Evolutionary conservation across 2,888 invertebrate genomes (phyloP).

Genomic region (Sympetrum striolatum): DNA sequence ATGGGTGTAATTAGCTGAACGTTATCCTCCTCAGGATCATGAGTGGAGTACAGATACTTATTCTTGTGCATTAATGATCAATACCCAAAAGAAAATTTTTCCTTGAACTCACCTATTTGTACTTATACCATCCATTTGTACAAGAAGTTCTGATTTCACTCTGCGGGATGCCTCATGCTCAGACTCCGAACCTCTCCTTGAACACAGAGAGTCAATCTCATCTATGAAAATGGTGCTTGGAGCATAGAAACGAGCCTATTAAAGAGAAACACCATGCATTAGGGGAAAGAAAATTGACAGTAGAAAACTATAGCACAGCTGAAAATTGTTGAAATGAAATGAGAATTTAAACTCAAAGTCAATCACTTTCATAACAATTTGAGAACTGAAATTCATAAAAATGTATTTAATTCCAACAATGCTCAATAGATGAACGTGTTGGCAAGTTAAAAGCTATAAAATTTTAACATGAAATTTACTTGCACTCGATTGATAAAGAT

Average conservation of each 20-base stretch:
- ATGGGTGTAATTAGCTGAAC: too few relatives aligned
- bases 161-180: constrained; percentile 97
- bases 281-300: background rate
- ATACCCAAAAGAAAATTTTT: background rate
- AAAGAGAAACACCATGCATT: constrained; percentile 49
- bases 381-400: too few relatives aligned
- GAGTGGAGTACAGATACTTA: too few relatives aligned
- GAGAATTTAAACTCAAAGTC: too few relatives aligned
- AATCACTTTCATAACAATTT: too few relatives aligned
- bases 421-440: too few relatives aligned
- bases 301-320: background rate
- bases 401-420: too few relatives aligned
- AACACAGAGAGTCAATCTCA: constrained; percentile 97
- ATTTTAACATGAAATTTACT: too few relatives aligned
- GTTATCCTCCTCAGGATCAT: too few relatives aligned
- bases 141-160: constrained; percentile 95
- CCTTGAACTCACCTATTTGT: constrained; percentile 64
- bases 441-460: too few relatives aligned
- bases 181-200: constrained; percentile 90
- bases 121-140: constrained; percentile 98
- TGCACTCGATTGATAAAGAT: too few relatives aligned
- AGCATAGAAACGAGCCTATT: constrained; percentile 93
- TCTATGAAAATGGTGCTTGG: constrained; percentile 99
- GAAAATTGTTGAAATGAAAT: too few relatives aligned
- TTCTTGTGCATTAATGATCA: background rate